Evolutionary conservation across 1,140 invertebrate genomes (phyloP), one percentile per base, ranked within the genome.

Genomic region (Tribolium madens): DNA sequence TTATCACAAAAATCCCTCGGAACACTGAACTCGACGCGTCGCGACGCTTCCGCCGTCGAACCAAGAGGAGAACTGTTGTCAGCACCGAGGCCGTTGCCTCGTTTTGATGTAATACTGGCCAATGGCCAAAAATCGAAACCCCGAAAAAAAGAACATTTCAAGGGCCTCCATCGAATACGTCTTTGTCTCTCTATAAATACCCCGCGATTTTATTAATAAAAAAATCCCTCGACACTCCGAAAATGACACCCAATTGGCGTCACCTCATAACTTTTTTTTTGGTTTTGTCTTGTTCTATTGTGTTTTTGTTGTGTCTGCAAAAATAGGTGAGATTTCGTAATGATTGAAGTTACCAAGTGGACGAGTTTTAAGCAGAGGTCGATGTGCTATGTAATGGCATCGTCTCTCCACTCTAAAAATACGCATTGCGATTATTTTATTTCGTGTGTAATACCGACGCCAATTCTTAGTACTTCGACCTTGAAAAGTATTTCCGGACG

Each of bases 71-170:
- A 52, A 72, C 70, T 72, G 46, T 50, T 72, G 46, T 64, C 57
- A 33, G 70, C 50, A 21, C 14, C 46, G 70, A 72, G 70, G 70
- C 70, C 70, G 70, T 72, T 72, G 70, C 70, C 70, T 72, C 70
- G 70, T 72, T 72, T 72, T 71, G 70, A 72, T 72, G 70, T 72
- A 72, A 72, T 72, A 48, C 70, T 72, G 70, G 70, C 70, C 46
- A 50, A 31, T 52, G 46, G 70, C 70, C 70, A 72, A 72, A 52
- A 52, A 52, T 52, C 70, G 46, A n/a, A 71, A 48, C 69, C 69
- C 47, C 21, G 69, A 72, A 50, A 72, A 50, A 21, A 46, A 71
- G 18, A 64, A 14, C 57, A 26, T 64, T 64, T 64, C 57, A 64
- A 64, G 57, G 57, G 57, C 57, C 57, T 3, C 21, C 57, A n/a